These are phyloP conservation scores for Beris morrisii DNA, from an alignment of 2,888 invertebrate species.

Conservation along the genomic window DNA sequence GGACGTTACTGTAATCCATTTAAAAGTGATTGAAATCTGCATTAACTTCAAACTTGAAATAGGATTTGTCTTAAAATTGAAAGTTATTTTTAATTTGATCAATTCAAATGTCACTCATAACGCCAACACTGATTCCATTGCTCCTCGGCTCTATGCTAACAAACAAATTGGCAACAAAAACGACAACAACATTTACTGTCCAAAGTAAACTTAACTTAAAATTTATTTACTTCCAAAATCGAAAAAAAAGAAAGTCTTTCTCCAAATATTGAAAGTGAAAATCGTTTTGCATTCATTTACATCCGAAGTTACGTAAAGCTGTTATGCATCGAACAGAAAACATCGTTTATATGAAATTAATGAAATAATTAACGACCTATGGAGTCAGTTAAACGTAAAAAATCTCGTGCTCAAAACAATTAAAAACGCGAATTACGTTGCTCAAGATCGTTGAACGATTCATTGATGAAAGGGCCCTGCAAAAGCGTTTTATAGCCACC, in stretches of 20 bases:
- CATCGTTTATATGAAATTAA: slow-evolving; percentile 20
- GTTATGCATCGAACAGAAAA: slow-evolving; percentile 15
- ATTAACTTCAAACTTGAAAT: no score
- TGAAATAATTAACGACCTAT: slow-evolving; percentile 8
- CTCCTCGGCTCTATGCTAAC: no score
- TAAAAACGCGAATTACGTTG: neutral
- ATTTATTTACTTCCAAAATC: slow-evolving; percentile 29
- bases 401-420: neutral
- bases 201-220: neutral
- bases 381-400: slow-evolving; percentile 1
- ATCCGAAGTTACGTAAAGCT: slow-evolving; percentile 27
- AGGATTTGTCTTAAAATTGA: no score
- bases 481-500: neutral
- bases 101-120: no score
- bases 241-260: slow-evolving; percentile 25
- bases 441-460: neutral
- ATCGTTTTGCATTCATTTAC: slow-evolving; percentile 28
- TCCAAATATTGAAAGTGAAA: slow-evolving; percentile 30
- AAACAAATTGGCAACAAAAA: no score
- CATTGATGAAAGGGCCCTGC: neutral
- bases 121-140: no score
- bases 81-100: no score
- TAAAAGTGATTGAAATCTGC: no score
- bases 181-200: no score
- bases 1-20: no score